phyloP scores from a whole-genome alignment of 92 coral and sea anemone species.

The Virgularia gustaviana region DNA sequence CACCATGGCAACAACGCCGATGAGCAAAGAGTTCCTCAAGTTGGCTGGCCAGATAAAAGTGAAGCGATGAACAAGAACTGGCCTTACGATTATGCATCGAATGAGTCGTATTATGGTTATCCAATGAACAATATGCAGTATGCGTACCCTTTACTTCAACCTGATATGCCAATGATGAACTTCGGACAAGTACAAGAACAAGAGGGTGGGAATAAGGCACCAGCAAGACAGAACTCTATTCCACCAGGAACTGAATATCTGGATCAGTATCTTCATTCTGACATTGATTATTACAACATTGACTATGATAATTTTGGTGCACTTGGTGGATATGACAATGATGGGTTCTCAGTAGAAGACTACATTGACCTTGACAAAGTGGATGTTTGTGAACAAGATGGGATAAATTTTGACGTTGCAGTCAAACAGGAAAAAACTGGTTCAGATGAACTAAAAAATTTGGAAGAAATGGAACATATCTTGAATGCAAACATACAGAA shows the following conservation, averaged over 20 bases:
- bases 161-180: background rate
- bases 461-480: constrained; percentile 23
- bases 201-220: background rate
- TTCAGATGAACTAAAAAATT: background rate
- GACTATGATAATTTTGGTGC: background rate
- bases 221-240: constrained; percentile 20
- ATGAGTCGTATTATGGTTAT: no score
- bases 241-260: constrained; percentile 6
- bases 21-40: constrained; percentile 34
- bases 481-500: constrained; percentile 26
- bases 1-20: background rate
- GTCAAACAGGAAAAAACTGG: constrained; percentile 26
- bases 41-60: no score
- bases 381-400: background rate
- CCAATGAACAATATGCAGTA: background rate
- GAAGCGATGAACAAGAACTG: no score
- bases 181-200: no score
- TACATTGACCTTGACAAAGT: constrained; percentile 32
- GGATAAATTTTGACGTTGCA: constrained; percentile 25
- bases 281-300: constrained; percentile 15
- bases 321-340: constrained; percentile 5
- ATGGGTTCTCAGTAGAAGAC: constrained; percentile 17
- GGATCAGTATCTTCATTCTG: constrained; percentile 19
- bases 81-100: no score
- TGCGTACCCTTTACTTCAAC: background rate